Evolutionary conservation across 2,888 invertebrate species (phyloP), one percentile per base, ranked within the genome.

Genomic region (Drosophila vallismaia): DNA sequence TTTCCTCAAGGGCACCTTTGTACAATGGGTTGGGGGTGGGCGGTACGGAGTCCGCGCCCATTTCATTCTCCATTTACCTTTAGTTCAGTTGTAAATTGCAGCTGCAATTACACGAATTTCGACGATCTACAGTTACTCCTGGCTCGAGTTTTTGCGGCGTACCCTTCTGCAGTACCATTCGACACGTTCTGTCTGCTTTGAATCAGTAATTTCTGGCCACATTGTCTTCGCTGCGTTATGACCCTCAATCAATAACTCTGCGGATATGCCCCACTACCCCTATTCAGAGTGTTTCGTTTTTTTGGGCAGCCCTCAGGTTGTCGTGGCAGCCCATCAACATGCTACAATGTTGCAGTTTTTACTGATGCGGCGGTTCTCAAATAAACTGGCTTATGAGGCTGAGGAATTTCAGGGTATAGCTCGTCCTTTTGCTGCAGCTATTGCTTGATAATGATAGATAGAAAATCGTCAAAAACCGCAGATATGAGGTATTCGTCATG

Each of bases 231-330:
- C 24, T 59, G 66, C 73, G 73, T 87, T 85, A 80, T 83, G 83
- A 73, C 67, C 75, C 80, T 79, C 80, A 85, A 85, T 85, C 87
- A 85, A 87, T 85, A 85, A 86, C 79, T 82, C 71, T 56, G 68
- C 46, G 58, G 70, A 70, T 70, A 45, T 70, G 54, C 53, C 42
- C 50, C 48, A 26, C 57, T 53, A 24, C 33, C 52, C 28, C 26
- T 42, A 33, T 29, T 10, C 49, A 7, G 29, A 7, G 29, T 40
- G 36, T 14, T 19, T 48, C 8, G 19, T 10, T 53, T 44, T 8
- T 4, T 45, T 8, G 26, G 53, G n/a, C 14, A 26, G 12, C 45
- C 45, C 48, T 56, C 44, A 14, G 66, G 73, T 63, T 77, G 75
- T 73, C 76, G 82, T 79, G 75, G 75, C 85, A 75, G 79, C 82